Conservation (phyloP, 2,113 vertebrate genomes). For the Rhipidura dahli region DNA sequence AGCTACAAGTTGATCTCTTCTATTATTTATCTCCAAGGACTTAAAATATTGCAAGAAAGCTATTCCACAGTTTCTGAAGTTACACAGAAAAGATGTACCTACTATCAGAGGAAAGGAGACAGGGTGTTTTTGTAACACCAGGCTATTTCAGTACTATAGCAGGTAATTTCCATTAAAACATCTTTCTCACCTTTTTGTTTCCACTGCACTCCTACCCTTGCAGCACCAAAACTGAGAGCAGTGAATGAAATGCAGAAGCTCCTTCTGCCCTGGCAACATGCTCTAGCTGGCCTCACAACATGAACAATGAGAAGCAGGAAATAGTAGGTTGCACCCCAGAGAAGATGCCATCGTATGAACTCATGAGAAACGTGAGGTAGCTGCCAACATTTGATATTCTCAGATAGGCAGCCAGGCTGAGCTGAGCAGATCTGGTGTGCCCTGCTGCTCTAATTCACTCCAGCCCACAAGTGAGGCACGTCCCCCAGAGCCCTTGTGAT, state of each 20-base stretch:
- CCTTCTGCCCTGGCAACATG: not conserved
- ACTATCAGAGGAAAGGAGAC: not conserved
- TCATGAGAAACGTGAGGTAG: not conserved
- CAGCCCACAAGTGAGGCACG: not conserved
- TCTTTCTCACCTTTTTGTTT: not conserved
- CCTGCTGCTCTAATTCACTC: not conserved
- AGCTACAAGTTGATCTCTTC: not conserved
- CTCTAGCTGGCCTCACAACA: not conserved
- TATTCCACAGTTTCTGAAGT: not conserved
- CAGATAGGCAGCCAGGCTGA: not conserved
- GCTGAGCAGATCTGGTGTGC: not conserved
- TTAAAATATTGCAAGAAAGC: not conserved
- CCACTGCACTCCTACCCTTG: not conserved
- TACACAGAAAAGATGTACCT: not conserved
- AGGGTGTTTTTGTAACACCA: not conserved
- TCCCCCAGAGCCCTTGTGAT: not conserved
- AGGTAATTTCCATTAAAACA: not conserved
- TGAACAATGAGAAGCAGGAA: not conserved
- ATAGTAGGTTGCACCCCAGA: not conserved
- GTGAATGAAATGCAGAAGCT: not conserved
- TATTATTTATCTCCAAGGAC: not conserved
- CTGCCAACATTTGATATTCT: not conserved
- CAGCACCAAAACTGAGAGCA: not conserved
- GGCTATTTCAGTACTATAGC: not conserved
- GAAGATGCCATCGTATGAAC: not conserved